Conservation (phyloP, 2,888 invertebrate species). For the Campoletis raptor region DNA sequence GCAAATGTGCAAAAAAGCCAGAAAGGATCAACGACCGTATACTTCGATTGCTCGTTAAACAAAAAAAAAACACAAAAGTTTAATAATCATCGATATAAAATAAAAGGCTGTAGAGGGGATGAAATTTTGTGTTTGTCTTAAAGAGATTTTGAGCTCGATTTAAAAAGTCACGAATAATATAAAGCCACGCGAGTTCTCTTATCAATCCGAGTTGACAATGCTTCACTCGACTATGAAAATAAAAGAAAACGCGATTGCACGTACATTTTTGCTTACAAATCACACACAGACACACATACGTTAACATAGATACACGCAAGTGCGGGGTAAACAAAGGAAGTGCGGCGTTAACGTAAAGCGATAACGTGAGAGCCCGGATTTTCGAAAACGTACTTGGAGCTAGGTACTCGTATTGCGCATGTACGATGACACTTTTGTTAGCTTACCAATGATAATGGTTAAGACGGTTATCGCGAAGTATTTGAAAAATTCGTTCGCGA, state of each 20-base stretch:
- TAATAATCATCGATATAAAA: constrained; percentile 40
- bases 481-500: constrained; percentile 6
- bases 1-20: not conserved
- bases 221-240: constrained; percentile 13
- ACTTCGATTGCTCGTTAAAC: constrained; percentile 10
- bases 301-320: not conserved
- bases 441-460: constrained; percentile 24
- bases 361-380: constrained; percentile 53
- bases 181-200: constrained; percentile 3
- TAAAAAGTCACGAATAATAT: not conserved
- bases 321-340: constrained; percentile 62
- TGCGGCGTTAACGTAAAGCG: constrained; percentile 32
- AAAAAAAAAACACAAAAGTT: constrained; percentile 17
- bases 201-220: constrained; percentile 8
- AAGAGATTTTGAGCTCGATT: constrained; percentile 5
- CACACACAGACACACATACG: not conserved
- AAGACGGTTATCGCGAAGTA: constrained; percentile 22
- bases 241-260: constrained; percentile 9
- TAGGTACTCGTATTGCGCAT: constrained; percentile 19
- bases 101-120: not conserved
- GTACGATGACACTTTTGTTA: not conserved
- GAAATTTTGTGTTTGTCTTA: not conserved
- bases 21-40: not conserved
- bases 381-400: constrained; percentile 29
- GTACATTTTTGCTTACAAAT: constrained; percentile 24